Evolutionary conservation across 2,888 invertebrate species (phyloP), one percentile per base, ranked within the genome.

Genomic region (Panorpa germanica): DNA sequence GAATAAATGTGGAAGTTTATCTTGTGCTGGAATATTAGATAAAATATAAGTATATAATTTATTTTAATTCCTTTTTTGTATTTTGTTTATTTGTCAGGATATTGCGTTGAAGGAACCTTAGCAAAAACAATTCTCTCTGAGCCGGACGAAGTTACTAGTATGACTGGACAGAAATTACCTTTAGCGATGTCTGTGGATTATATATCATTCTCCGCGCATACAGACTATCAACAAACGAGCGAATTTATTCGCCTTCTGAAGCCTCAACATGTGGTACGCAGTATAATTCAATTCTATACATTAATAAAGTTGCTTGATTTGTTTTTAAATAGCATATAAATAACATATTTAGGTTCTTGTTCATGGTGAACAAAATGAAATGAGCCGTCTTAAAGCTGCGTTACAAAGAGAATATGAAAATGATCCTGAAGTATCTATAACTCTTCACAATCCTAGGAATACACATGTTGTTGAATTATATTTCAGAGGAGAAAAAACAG

Each of bases 181-280:
- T 60, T 96, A 23, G 90, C 88, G 54, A 91, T 93, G 81, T 90
- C 91, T 0, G 95, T 98, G 0, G 93, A 96, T 55, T 98, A 99
- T 54, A 98, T 99, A 44, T 96, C 95, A 0, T 98, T 98, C 59
- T 96, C 96, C 0, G 98, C 98, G 0, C 98, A 98, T 52, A 96
- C 98, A 0, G 95, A 95, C 58, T 95, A 90, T 52, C 81, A 86
- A 52, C 93, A 93, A 58, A 99, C 96, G 0, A 88, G 90, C 26
- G 93, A 95, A 59, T 98, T 99, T 47, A 85, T 99, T 39, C 68
- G 91, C 28, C 70, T 81, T 28, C 58, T 99, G 25, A 86, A 86
- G 48, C 98, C 98, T 5, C 83, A 91, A 1, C 95, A 98, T 54
- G 85, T 98, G 39, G 88, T 86, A 44, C 52, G 63, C 52, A 12